Conservation (phyloP, 2,797 vertebrate species). For the Hydrolagus colliei region DNA sequence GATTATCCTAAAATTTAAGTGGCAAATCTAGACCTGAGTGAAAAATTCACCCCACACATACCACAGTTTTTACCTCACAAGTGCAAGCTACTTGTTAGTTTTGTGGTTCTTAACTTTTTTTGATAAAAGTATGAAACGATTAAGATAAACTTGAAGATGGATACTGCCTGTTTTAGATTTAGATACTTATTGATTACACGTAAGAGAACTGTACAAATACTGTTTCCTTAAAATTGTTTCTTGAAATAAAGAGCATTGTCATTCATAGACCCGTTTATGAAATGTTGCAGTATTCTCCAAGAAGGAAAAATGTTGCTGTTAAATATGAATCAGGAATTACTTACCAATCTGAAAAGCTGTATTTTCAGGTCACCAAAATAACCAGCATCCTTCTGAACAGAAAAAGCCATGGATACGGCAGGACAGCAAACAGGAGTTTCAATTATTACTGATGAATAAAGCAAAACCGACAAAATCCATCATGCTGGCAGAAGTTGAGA, state of each 20-base stretch:
- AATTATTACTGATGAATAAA: background rate
- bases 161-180: background rate
- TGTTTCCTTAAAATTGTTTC: background rate
- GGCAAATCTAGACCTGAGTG: too few species aligned
- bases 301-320: background rate
- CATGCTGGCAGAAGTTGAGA: constrained; percentile 4
- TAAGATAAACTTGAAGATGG: background rate
- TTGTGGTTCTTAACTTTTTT: background rate
- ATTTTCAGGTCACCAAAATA: constrained; percentile 18
- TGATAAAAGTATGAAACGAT: background rate
- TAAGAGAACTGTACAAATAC: background rate
- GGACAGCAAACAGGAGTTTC: background rate
- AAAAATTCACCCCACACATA: too few species aligned
- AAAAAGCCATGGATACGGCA: background rate
- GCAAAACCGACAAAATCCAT: background rate
- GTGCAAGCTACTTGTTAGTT: background rate
- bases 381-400: background rate
- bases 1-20: too few species aligned
- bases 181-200: constrained; percentile 1
- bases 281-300: background rate
- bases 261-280: background rate
- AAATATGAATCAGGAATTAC: constrained; percentile 3
- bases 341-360: constrained; percentile 2
- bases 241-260: background rate
- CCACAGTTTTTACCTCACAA: too few species aligned